Evolutionary conservation across 2,888 invertebrate genomes (phyloP).

Genomic region (Tetragnatha montana): DNA sequence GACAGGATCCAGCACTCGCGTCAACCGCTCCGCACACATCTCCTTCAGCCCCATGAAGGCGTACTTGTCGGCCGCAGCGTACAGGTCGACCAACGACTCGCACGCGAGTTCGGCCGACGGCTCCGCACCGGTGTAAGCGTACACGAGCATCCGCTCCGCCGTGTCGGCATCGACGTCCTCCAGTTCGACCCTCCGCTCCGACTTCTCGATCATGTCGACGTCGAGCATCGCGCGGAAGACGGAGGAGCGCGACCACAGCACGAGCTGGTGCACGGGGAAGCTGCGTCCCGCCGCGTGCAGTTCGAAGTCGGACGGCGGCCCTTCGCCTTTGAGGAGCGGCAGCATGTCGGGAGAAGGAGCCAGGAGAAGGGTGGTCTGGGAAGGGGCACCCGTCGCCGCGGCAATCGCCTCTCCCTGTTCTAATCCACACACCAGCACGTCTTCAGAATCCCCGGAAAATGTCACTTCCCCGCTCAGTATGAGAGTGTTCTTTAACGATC

Average conservation of each 20-base stretch:
- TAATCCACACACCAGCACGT: too few relatives aligned
- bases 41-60: not conserved
- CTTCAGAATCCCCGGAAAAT: too few relatives aligned
- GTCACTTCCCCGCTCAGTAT: too few relatives aligned
- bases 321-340: not conserved
- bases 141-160: not conserved
- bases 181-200: not conserved
- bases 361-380: too few relatives aligned
- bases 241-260: not conserved
- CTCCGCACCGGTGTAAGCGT: not conserved
- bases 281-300: not conserved
- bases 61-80: conserved; percentile 9
- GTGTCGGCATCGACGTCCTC: not conserved
- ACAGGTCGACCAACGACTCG: not conserved
- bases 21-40: not conserved
- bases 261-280: not conserved
- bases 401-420: too few relatives aligned
- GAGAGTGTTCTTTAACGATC: too few relatives aligned
- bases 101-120: not conserved
- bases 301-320: not conserved
- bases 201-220: not conserved
- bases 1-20: not conserved
- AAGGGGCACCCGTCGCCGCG: too few relatives aligned
- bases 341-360: too few relatives aligned
- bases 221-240: not conserved